Evolutionary conservation across 2,113 vertebrate species (phyloP), one percentile per base, ranked within the genome.

Genomic region (Panthera uncia): DNA sequence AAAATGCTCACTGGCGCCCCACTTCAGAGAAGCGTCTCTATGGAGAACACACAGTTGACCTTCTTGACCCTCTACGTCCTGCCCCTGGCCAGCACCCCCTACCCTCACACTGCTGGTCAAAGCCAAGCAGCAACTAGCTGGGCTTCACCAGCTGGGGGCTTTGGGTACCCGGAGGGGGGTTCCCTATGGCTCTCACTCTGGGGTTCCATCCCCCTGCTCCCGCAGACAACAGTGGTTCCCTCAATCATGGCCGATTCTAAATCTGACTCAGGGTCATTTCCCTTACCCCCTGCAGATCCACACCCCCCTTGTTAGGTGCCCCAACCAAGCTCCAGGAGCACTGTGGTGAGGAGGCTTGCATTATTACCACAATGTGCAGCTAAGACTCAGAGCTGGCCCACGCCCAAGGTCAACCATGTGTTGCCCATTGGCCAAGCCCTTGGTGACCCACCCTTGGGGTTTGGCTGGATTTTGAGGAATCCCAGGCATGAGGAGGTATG

Each of bases 401-500:
- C 1, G 11, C 21, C 91, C 95, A 82, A 91, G 92, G 73, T 85
- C 89, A 98, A 36, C 83, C 31, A 4, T 27, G 84, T 25, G 1
- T 41, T 55, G 45, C 87, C 82, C 31, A 31, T 79, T 80, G 93
- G 92, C 92, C 94, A 55, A 74, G 66, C 92, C 95, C 63, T 63
- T 79, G 73, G 66, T 45, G 91, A 95, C 95, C 89, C 94, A 85
- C 85, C 95, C 92, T 96, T 50, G 45, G 45, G 89, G 78, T 57
- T 84, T 95, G 97, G 73, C 91, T 80, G 45, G 65, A 7, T 36
- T 38, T 45, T 76, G 38, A 91, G 88, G 95, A 98, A 97, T 97
- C 85, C 48, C 61, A 91, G 93, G 93, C 91, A 98, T 91, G 98
- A 97, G 95, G 97, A 94, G 91, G 87, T 95, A 27, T 55, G 10